Percentiles rank a stretch among this genome's conserved stretches.
These are phyloP conservation scores for Drosophila barbarae DNA, from an alignment of 2,888 invertebrate genomes.

Conservation along the genomic window DNA sequence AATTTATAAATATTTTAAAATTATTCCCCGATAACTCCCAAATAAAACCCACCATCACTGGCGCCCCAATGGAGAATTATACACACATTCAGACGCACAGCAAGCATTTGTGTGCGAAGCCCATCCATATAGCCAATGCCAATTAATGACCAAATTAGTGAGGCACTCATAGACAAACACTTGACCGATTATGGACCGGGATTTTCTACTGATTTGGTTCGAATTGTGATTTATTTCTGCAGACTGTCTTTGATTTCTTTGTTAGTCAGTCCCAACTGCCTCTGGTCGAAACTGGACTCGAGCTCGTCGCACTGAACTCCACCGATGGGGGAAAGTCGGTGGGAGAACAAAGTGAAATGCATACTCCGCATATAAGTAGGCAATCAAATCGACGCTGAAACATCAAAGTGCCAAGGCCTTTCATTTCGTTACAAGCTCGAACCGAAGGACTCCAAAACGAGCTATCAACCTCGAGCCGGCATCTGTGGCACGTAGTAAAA, in stretches of 20 bases:
- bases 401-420: conserved; percentile 66
- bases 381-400: conserved; percentile 60
- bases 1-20: not conserved
- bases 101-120: not conserved
- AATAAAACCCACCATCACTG: conserved; percentile 20
- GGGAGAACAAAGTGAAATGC: conserved; percentile 67
- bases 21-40: not conserved
- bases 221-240: conserved; percentile 72
- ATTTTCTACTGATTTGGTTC: conserved; percentile 75
- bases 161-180: conserved; percentile 71
- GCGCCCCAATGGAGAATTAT: conserved; percentile 19
- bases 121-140: conserved; percentile 62
- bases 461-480: conserved; percentile 57
- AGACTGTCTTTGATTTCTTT: conserved; percentile 72
- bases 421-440: conserved; percentile 51
- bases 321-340: conserved; percentile 59
- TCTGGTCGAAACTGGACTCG: conserved; percentile 21
- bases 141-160: conserved; percentile 76
- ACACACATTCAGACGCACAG: conserved; percentile 11
- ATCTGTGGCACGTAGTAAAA: conserved; percentile 68
- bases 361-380: conserved; percentile 52
- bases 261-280: conserved; percentile 50
- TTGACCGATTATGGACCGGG: conserved; percentile 70
- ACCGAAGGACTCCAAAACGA: conserved; percentile 67
- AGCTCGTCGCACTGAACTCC: conserved; percentile 1